A percentile compares a stretch with the other conserved stretches of the same genome.
phyloP scores from a whole-genome alignment of 2,888 invertebrate genomes.

The Minunthozetes semirufus region DNA sequence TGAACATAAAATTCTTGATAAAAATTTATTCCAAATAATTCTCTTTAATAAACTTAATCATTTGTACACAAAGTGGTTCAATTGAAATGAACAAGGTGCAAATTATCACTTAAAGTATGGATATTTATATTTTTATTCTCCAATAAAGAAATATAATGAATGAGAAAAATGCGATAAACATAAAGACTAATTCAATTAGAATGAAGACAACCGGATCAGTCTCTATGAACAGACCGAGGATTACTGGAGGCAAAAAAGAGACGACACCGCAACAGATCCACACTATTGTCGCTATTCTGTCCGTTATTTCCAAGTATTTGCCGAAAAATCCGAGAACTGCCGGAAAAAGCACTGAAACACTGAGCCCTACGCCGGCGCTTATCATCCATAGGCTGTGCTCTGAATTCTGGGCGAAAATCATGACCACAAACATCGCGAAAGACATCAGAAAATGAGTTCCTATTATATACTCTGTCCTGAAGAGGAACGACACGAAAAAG shows the following conservation, averaged over 20 bases:
- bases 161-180: no score
- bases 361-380: neutral
- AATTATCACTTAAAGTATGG: no score
- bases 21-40: no score
- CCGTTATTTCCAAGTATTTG: constrained; percentile 20
- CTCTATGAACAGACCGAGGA: constrained; percentile 6
- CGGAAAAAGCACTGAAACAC: constrained; percentile 28
- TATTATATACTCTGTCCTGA: constrained; percentile 13
- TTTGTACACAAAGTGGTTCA: no score
- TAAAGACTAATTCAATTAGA: no score
- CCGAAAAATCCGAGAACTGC: constrained; percentile 25
- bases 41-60: no score
- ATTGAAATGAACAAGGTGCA: no score
- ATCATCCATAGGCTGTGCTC: neutral
- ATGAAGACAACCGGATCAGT: neutral
- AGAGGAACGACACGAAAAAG: neutral
- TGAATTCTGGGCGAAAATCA: neutral
- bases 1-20: no score
- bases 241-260: constrained; percentile 16
- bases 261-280: neutral
- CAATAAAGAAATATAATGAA: no score
- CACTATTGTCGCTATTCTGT: constrained; percentile 8
- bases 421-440: neutral
- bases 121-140: no score
- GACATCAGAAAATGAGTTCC: constrained; percentile 2